Evolutionary conservation across 2,113 vertebrate genomes (phyloP), one percentile per base, ranked within the genome.

Genomic region (Peromyscus maniculatus): DNA sequence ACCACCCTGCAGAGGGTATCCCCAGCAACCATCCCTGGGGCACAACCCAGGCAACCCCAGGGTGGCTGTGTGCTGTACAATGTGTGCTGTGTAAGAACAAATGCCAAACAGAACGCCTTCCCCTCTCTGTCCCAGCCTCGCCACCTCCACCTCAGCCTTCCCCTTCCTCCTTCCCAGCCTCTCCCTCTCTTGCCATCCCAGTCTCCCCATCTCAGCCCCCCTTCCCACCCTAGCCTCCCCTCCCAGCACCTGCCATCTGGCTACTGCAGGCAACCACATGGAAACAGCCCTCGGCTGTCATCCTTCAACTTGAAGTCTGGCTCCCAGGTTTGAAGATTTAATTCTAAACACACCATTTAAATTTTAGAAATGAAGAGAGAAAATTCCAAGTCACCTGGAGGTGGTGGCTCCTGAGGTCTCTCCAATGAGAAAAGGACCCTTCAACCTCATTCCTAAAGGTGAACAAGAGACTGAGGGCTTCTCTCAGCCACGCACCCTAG

Each of bases 181-280:
- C 24, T 9, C 5, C n/a, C 57, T 28, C n/a, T 59, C 78, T 55
- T 19, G 22, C 66, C 64, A 52, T 39, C 21, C 69, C 66, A 0
- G 74, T 62, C 86, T 24, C 80, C 43, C 67, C 36, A 21, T 59
- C 55, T 22, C 72, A 75, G 39, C 24, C 74, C 9, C 83, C 17
- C 69, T 52, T 67, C 22, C 19, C 8, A 74, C 0, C 57, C 77
- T 74, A 1, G 84, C 84, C 84, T 17, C 72, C 10, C 43, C 66
- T 39, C 55, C 49, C 91, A 24, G 96, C 92, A 88, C 55, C 95
- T 95, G 96, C 96, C 97, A 95, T 82, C 97, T 93, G 97, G 96
- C 95, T 17, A 64, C 59, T 24, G 91, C 90, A 10, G 74, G 89
- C 95, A 94, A 94, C 97, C 98, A 79, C 67, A 95, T 0, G 90